Base-by-base conservation (phyloP, 2,113 vertebrate genomes). In the Australoheros scitulus region DNA sequence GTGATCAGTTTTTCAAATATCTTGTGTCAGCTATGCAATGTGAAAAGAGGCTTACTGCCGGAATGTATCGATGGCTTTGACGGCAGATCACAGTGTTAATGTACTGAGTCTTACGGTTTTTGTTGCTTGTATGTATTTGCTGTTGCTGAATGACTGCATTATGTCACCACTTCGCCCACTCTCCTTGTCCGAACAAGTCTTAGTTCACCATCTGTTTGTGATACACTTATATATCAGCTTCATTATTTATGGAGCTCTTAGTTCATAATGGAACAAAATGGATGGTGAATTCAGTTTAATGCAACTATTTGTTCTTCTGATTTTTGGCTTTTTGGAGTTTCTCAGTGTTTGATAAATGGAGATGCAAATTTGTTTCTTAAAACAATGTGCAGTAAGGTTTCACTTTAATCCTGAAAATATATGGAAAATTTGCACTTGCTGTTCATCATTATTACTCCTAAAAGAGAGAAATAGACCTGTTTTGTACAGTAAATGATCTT, bases 21-120 rank as follows among this genome's bases (percentile, higher is more conserved):
- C 87, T 90, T 88, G 90, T 93, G 91, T 93, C 90, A 85, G 91
- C 94, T 95, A 94, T 95, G 95, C 95, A 95, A 95, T 55, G 20
- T 89, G 64, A 87, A 65, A 84, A 89, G 65, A 83, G 64, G 61
- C 0, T 14, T 56, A 55, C 59, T 78, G 50, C 55, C 87, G 58
- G 87, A 91, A 87, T 88, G 88, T 88, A 80, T 60, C 58, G 9
- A 77, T 58, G 41, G 83, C 56, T 83, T 83, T 78, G 56, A 34
- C 64, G 68, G 74, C 26, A 78, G 72, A 81, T 68, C 57, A 74
- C 83, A 83, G 84, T 82, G 72, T 87, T 87, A 80, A 70, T 85
- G 79, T 87, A 18, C 79, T 13, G 29, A 82, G 72, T 76, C 76
- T 80, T 82, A 29, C 77, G 65, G 36, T 59, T 61, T 70, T 87